Evolutionary conservation across 2,113 vertebrate genomes (phyloP).

Genomic region (Cyphotilapia sp.): DNA sequence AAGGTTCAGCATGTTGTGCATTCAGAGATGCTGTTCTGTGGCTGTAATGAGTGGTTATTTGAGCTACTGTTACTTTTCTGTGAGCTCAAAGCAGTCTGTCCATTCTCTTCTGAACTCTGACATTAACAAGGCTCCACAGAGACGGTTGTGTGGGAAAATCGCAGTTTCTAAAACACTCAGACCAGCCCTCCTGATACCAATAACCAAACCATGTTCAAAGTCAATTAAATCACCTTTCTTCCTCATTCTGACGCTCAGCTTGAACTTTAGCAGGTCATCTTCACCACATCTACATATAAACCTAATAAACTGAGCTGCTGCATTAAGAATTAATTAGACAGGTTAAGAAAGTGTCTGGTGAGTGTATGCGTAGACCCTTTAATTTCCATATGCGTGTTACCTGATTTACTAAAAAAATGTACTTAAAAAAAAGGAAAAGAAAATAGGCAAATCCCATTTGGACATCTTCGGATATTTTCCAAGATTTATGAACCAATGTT

Average conservation of each 20-base stretch:
- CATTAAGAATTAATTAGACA: neutral
- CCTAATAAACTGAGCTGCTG: neutral
- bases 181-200: neutral
- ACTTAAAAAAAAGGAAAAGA: neutral
- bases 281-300: neutral
- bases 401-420: neutral
- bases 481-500: neutral
- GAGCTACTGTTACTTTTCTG: neutral
- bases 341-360: neutral
- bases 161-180: neutral
- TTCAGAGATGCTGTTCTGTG: neutral
- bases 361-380: neutral
- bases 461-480: neutral
- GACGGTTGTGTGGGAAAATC: neutral
- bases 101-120: neutral
- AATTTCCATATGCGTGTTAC: neutral
- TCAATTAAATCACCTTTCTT: neutral
- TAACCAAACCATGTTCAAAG: neutral
- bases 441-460: neutral
- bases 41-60: neutral
- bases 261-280: neutral
- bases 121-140: neutral
- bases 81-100: neutral
- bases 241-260: neutral
- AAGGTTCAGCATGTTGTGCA: neutral